A percentile compares a stretch with the other conserved stretches of the same genome.
phyloP scores from a whole-genome alignment of 1,140 invertebrate genomes.

The Pachypeltis micranthus region DNA sequence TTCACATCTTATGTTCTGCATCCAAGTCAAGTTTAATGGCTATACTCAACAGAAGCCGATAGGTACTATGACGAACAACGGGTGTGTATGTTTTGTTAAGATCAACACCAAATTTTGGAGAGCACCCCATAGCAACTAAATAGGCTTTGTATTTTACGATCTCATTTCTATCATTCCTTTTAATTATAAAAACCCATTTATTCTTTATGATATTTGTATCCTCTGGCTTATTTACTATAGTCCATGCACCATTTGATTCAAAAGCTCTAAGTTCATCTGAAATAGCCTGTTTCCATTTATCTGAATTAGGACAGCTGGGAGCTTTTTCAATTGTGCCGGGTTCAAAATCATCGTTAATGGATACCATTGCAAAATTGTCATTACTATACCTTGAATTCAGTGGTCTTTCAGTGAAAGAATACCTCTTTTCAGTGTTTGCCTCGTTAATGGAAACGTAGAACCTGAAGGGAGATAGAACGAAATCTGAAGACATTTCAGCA shows the following conservation, averaged over 20 bases:
- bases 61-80: not conserved
- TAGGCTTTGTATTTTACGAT: not conserved
- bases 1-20: not conserved
- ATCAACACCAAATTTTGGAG: too few species aligned
- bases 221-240: not conserved
- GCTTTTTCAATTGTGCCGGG: not conserved
- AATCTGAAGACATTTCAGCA: too few species aligned
- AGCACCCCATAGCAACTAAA: not conserved
- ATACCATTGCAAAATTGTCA: not conserved
- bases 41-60: not conserved
- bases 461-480: too few species aligned
- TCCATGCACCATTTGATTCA: not conserved
- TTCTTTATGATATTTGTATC: not conserved
- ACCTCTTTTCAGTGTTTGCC: not conserved
- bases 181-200: not conserved
- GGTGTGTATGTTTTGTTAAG: too few species aligned
- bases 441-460: too few species aligned
- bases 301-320: not conserved
- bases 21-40: not conserved
- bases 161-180: not conserved
- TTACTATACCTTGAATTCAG: not conserved
- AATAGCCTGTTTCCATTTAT: not conserved
- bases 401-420: not conserved
- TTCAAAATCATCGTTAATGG: not conserved
- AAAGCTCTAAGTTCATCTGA: not conserved